Evolutionary conservation across 2,888 invertebrate genomes (phyloP).

Genomic region (Heteropelma amictum): DNA sequence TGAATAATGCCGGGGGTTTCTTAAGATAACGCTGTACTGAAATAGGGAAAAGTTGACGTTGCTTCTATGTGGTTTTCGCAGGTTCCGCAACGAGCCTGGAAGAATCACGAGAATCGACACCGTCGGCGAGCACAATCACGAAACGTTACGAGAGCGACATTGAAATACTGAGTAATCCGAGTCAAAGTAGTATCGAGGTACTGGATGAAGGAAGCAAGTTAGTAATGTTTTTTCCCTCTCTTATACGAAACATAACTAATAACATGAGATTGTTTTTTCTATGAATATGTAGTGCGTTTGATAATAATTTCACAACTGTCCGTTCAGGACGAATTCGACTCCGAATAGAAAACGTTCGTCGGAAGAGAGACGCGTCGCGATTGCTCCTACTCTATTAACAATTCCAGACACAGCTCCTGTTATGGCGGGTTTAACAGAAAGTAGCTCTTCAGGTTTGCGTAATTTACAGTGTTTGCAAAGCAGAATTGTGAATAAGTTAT

Average conservation of each 20-base stretch:
- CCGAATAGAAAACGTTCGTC: constrained; percentile 78
- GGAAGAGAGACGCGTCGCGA: constrained; percentile 78
- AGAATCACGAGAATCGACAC: constrained; percentile 75
- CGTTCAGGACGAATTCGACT: constrained; percentile 69
- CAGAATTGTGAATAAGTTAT: too few relatives aligned
- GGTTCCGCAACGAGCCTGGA: constrained; percentile 78
- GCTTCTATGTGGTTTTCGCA: constrained; percentile 52
- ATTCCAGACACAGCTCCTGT: constrained; percentile 76
- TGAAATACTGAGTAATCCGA: constrained; percentile 85
- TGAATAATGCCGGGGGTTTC: neutral
- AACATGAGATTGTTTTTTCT: neutral
- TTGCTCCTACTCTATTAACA: constrained; percentile 78
- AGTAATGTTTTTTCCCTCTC: constrained; percentile 42
- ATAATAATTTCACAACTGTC: constrained; percentile 39
- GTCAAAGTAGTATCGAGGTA: constrained; percentile 85
- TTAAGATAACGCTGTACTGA: neutral
- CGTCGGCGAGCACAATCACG: constrained; percentile 68
- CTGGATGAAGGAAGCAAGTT: constrained; percentile 79
- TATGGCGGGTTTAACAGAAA: constrained; percentile 80
- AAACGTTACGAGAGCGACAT: constrained; percentile 83
- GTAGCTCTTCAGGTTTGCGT: constrained; percentile 81
- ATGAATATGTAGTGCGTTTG: neutral
- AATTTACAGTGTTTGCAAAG: too few relatives aligned
- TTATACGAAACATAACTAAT: constrained; percentile 9
- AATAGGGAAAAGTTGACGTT: neutral